Base-by-base conservation (phyloP, 2,888 invertebrate genomes). In the Sarcophaga subvicina region DNA sequence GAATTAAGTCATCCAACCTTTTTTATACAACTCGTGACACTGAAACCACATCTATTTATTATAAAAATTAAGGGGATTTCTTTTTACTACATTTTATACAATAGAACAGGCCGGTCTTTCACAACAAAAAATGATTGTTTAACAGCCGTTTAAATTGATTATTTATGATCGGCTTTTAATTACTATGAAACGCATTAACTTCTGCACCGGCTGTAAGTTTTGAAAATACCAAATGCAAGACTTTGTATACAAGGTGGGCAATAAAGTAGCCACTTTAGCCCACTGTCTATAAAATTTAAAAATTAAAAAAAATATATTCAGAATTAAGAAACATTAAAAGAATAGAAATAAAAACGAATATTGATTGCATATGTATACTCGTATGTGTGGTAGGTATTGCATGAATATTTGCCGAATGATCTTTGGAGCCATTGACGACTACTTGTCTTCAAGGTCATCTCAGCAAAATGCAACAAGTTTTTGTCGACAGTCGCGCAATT, bases 381-480 rank as follows among this genome's bases (percentile, higher is more conserved):
- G 8, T 12, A 14, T 54, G 17, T 14, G 2, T 54, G 37, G 14
- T 54, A 54, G 17, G 17, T 17, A 54, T 54, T 54, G 12, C 20
- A 67, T 66, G 59, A 80, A 76, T 80, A 59, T 66, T 64, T 75
- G 47, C 22, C 70, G 22, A 71, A 62, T 80, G 49, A 77, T 76
- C 62, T 76, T 67, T 79, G 62, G 49, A 76, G 27, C 64, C 70
- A 83, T 69, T 69, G 62, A 75, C 70, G 69, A 62, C 47, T 80
- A 75, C 54, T 83, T 64, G 87, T 76, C 78, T 67, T 67, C 87
- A 87, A 87, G 87, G 83, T 80, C 77, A 80, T 66, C 63, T 78
- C 76, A 66, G 64, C 63, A 79, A 83, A 83, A 81, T 83, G 81
- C 76, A 85, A 86, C 83, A 69, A 75, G 79, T 83, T 88, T 80